These are phyloP conservation scores for Neodiprion virginianus DNA, from an alignment of 1,140 invertebrate species.

Conservation along the genomic window DNA sequence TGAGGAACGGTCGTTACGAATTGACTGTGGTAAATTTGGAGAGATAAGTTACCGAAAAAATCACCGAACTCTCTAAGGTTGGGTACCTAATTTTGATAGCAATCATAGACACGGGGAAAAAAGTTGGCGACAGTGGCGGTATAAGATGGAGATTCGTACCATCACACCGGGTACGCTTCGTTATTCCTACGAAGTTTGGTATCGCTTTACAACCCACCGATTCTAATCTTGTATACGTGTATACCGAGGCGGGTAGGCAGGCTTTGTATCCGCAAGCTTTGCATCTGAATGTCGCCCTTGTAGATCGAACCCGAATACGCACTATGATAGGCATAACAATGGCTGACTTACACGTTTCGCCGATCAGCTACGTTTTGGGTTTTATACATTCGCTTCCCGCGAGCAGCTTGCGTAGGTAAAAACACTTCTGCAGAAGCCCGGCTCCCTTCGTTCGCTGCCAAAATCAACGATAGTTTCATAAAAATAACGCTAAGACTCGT, in stretches of 20 bases:
- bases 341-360: neutral
- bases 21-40: too few species aligned
- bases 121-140: too few species aligned
- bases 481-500: too few species aligned
- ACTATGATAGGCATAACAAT: slow-evolving; percentile 6
- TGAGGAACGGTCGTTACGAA: too few species aligned
- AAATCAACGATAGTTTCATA: too few species aligned
- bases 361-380: slow-evolving; percentile 1
- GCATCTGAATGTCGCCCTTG: slow-evolving; percentile 16
- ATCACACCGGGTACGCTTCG: neutral
- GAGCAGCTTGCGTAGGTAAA: neutral
- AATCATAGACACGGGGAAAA: too few species aligned
- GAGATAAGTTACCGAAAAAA: too few species aligned
- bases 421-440: too few species aligned
- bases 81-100: too few species aligned
- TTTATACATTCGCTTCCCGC: neutral
- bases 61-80: too few species aligned
- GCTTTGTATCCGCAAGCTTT: slow-evolving; percentile 5
- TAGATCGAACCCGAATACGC: slow-evolving; percentile 4
- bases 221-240: slow-evolving; percentile 4
- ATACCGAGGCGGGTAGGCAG: neutral
- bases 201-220: neutral
- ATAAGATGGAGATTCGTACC: neutral
- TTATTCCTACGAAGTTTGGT: neutral
- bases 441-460: too few species aligned